Conservation (phyloP, 2,113 vertebrate genomes). For the Erythrocebus patas region DNA sequence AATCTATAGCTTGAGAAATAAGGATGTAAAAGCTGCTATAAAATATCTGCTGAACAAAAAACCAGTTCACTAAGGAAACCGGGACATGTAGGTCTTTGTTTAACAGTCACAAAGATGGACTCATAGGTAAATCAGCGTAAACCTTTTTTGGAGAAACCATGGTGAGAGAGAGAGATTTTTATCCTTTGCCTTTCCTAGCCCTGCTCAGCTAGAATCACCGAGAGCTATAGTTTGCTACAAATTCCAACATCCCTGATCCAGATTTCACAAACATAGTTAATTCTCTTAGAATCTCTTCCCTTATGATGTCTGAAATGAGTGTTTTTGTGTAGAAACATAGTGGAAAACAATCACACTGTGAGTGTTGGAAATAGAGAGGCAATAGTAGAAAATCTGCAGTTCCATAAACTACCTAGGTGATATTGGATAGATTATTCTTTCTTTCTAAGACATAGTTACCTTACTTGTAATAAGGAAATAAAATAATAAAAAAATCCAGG, state of each 20-base stretch:
- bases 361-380: neutral
- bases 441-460: neutral
- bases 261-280: neutral
- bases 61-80: neutral
- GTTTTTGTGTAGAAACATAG: neutral
- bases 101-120: neutral
- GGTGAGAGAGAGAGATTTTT: neutral
- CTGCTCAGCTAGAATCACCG: neutral
- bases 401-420: neutral
- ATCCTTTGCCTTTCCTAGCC: neutral
- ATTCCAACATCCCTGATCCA: neutral
- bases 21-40: slow-evolving; percentile 67
- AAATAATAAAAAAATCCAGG: neutral
- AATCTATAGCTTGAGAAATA: slow-evolving; percentile 74
- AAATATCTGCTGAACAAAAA: slow-evolving; percentile 60
- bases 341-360: neutral
- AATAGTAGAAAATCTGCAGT: neutral
- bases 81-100: neutral
- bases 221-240: neutral
- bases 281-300: neutral
- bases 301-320: neutral
- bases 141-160: neutral
- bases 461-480: neutral
- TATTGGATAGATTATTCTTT: neutral
- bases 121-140: neutral